Evolutionary conservation across 2,797 vertebrate species (phyloP).

Genomic region (Sebastes umbrosus): DNA sequence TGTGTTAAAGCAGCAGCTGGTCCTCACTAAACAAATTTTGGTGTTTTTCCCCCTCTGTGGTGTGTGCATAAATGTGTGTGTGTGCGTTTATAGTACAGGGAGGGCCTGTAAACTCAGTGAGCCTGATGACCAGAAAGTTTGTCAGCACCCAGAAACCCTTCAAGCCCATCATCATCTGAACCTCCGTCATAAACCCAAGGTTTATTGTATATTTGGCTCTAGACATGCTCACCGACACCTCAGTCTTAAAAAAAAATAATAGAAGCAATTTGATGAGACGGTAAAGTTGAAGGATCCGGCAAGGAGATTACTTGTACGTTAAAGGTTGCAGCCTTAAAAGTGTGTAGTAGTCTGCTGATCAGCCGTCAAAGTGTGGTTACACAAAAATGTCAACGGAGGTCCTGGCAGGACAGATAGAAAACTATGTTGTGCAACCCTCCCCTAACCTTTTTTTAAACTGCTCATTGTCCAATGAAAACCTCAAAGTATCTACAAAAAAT

Average conservation of each 20-base stretch:
- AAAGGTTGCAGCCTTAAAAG: constrained; percentile 19
- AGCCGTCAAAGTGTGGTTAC: neutral
- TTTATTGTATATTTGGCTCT: constrained; percentile 61
- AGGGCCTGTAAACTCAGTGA: constrained; percentile 65
- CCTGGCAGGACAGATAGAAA: neutral
- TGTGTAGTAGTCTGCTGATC: neutral
- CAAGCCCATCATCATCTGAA: constrained; percentile 67
- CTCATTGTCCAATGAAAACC: neutral
- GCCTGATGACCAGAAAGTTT: constrained; percentile 67
- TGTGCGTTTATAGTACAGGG: constrained; percentile 46
- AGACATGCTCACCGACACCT: constrained; percentile 40
- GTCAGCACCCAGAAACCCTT: constrained; percentile 62
- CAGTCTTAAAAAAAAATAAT: constrained; percentile 47
- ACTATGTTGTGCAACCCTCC: neutral
- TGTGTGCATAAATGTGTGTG: constrained; percentile 11
- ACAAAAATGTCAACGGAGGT: neutral
- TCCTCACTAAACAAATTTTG: constrained; percentile 23
- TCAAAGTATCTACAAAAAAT: neutral
- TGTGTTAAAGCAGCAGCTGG: constrained; percentile 35
- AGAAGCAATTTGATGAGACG: constrained; percentile 43
- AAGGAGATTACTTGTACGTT: constrained; percentile 24
- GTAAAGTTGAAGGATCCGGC: constrained; percentile 51
- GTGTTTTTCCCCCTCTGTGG: neutral
- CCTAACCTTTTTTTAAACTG: neutral
- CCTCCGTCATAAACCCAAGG: constrained; percentile 60